Percentiles rank a stretch among this genome's conserved stretches.
These are phyloP conservation scores for Drosophila neotestacea DNA, from an alignment of 2,888 invertebrate genomes.

Conservation along the genomic window DNA sequence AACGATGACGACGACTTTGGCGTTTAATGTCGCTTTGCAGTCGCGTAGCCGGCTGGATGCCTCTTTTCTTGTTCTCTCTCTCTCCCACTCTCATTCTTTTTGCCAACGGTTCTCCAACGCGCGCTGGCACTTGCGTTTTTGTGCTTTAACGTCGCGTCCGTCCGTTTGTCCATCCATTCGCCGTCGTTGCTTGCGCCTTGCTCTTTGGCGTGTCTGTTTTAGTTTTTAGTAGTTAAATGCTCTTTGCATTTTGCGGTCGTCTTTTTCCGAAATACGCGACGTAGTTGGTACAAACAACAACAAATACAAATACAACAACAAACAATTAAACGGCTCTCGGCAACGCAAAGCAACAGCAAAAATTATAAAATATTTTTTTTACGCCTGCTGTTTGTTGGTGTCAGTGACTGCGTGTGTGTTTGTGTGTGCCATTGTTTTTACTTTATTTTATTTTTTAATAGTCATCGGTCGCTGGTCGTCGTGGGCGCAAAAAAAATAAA, in stretches of 20 bases:
- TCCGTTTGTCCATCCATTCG: constrained; percentile 14
- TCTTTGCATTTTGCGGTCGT: constrained; percentile 76
- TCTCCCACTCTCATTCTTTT: constrained; percentile 38
- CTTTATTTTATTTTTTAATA: constrained; percentile 37
- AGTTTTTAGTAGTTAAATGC: constrained; percentile 75
- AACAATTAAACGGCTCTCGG: constrained; percentile 44
- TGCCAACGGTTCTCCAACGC: constrained; percentile 44
- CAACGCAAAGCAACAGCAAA: constrained; percentile 50
- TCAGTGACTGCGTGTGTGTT: constrained; percentile 27
- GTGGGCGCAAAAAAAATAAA: constrained; percentile 47
- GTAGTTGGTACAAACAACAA: constrained; percentile 57
- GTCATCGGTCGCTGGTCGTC: constrained; percentile 54
- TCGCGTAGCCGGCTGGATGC: constrained; percentile 41
- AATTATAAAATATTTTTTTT: constrained; percentile 47
- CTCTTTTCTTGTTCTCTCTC: constrained; percentile 25
- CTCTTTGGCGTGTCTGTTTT: constrained; percentile 60
- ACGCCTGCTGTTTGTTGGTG: constrained; percentile 52
- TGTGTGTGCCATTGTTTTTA: constrained; percentile 24
- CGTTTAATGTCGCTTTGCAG: constrained; percentile 57
- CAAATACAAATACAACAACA: constrained; percentile 28
- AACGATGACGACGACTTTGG: constrained; percentile 28
- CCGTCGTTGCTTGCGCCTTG: constrained; percentile 46
- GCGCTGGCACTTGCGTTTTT: constrained; percentile 45
- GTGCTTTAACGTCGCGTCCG: constrained; percentile 31
- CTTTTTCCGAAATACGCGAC: constrained; percentile 71